A percentile compares a stretch with the other conserved stretches of the same genome.
Conservation (phyloP, 2,113 vertebrate genomes). For the Phrynosoma platyrhinos region DNA sequence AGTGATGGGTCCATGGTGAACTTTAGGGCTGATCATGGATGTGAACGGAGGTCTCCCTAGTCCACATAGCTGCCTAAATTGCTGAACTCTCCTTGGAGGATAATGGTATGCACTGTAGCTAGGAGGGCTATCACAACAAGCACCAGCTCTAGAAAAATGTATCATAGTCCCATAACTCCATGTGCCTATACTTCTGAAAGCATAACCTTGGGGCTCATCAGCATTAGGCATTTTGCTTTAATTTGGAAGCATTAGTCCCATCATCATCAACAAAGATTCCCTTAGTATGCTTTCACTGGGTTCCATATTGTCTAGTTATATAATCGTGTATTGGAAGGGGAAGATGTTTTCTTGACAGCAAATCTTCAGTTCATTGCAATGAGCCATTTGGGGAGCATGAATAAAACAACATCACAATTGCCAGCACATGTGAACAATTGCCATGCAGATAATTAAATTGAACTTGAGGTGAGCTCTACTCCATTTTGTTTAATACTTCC, state of each 20-base stretch:
- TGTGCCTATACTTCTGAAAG: slow-evolving; percentile 61
- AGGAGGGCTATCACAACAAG: background rate
- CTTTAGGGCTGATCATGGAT: background rate
- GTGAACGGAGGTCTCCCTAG: background rate
- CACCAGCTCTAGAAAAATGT: background rate
- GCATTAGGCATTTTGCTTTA: slow-evolving; percentile 77
- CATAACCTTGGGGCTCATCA: slow-evolving; percentile 69
- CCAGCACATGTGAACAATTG: slow-evolving; percentile 77
- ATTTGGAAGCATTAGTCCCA: slow-evolving; percentile 70
- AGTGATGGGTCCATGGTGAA: background rate
- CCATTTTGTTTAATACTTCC: slow-evolving; percentile 66
- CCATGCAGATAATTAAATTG: slow-evolving; percentile 61
- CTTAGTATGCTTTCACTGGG: slow-evolving; percentile 71
- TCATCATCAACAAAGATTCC: slow-evolving; percentile 70
- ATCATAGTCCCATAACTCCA: background rate
- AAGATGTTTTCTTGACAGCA: slow-evolving; percentile 80
- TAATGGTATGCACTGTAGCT: background rate
- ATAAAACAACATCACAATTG: slow-evolving; percentile 78
- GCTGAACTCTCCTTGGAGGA: background rate
- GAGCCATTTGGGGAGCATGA: slow-evolving; percentile 63
- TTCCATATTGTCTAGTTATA: slow-evolving; percentile 78
- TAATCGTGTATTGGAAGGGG: slow-evolving; percentile 66
- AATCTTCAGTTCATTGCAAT: slow-evolving; percentile 71
- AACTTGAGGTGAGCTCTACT: slow-evolving; percentile 52
- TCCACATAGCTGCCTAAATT: background rate